Evolutionary conservation across 2,113 vertebrate genomes (phyloP), one percentile per base, ranked within the genome.

Genomic region (Porphyrio hochstetteri): DNA sequence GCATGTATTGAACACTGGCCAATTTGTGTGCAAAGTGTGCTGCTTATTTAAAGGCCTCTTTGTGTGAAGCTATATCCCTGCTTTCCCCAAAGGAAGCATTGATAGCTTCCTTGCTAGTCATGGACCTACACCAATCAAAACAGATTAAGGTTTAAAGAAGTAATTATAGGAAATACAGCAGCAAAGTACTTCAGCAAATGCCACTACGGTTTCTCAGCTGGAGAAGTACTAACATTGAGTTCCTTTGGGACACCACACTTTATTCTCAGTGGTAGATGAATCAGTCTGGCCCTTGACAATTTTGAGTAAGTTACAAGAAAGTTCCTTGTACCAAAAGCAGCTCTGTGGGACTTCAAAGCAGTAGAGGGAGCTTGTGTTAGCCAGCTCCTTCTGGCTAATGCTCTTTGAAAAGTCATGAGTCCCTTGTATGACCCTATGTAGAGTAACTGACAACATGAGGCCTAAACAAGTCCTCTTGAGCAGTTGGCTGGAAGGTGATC

Each of bases 61-160:
- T 82, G 23, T 86, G 44, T 71, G 42, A 83, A 75, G 35, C 35
- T 67, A 5, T 90, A 29, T 90, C 35, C 35, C 42, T 33, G 13
- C 57, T 83, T 84, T 89, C 23, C 69, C 50, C 70, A 52, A 80
- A 88, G 80, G 86, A 96, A 63, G 27, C 78, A 50, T 61, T 90
- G 53, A 69, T 86, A 70, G 82, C 36, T 91, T 96, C 94, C 87
- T 93, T 83, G 82, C 80, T 92, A 91, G 80, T 44, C n/a, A 27
- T 82, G 82, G 90, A 93, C 65, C 31, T 91, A 29, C 44, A 93
- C 81, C 83, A 96, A 79, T 77, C 80, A 75, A 91, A 94, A 92
- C 69, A 92, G 86, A 87, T 71, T 76, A 88, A 56, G 16, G 28
- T 63, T 90, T 88, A 70, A 82, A 88, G 61, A 75, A 86, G 65